Evolutionary conservation across 2,888 invertebrate genomes (phyloP), one percentile per base, ranked within the genome.

Genomic region (Seira ritae): DNA sequence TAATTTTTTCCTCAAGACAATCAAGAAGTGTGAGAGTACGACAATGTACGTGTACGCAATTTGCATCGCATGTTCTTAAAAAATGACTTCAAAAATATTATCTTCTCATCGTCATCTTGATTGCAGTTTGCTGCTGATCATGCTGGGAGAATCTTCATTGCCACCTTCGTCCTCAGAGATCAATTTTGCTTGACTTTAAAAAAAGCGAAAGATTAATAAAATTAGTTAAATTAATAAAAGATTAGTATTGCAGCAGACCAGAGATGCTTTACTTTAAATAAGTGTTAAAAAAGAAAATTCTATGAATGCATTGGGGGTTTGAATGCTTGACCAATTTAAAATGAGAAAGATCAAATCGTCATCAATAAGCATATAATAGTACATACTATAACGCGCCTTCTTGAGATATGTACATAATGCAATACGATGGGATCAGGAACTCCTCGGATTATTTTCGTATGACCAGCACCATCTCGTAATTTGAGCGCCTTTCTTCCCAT

Each of bases 361-460:
- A 12, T 42, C 42, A 42, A 8, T 42, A 42, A 4, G 12, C 42
- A 8, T 42, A 42, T 42, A 42, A 8, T 42, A n/a, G n/a, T n/a
- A n/a, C n/a, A n/a, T n/a, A n/a, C n/a, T n/a, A n/a, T n/a, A n/a
- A n/a, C n/a, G n/a, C n/a, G n/a, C n/a, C n/a, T n/a, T n/a, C n/a
- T n/a, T 24, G 6, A 8, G 22, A 46, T 46, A 71, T 71, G 24
- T 19, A 50, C 60, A n/a, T 71, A 24, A 19, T 74, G 77, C 69
- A 77, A 77, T 37, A 60, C 31, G 77, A 77, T 69, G 62, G 31
- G 77, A 76, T 76, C 55, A 55, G 69, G 77, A 69, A 62, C 68
- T 12, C 6, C n/a, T n/a, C n/a, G 12, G 42, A 42, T 42, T 42
- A 42, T 4, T 42, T 42, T 42, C 42, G n/a, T 42, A 42, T 42